phyloP scores from a whole-genome alignment of 2,797 vertebrate species.

The Darevskia nairensis region DNA sequence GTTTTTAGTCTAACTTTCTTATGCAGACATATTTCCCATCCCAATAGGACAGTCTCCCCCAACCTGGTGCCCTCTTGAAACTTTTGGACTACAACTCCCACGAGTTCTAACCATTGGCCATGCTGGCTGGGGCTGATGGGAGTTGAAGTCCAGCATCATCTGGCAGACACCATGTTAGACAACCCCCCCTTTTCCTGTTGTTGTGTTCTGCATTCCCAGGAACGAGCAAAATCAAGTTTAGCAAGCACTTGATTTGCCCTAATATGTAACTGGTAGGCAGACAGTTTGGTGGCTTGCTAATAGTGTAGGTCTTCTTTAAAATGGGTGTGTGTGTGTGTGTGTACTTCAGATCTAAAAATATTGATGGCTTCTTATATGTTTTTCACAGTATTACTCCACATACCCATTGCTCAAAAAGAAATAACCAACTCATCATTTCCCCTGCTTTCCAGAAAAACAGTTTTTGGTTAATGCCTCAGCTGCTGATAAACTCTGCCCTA shows the following conservation, averaged over 20 bases:
- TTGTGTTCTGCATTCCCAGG: neutral
- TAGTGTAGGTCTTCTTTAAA: neutral
- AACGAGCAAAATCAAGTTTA: neutral
- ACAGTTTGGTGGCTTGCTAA: neutral
- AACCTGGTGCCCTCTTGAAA: too few species aligned
- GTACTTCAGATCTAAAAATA: neutral
- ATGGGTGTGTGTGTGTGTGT: neutral
- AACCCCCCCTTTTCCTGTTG: neutral
- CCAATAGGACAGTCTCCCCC: neutral
- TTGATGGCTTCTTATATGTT: neutral
- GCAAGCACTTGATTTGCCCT: neutral
- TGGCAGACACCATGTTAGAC: neutral
- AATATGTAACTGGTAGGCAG: neutral
- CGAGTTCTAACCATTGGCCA: too few species aligned
- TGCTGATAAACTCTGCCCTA: constrained; percentile 14
- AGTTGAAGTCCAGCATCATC: too few species aligned
- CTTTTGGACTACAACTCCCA: too few species aligned
- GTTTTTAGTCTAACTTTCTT: neutral
- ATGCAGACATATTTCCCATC: neutral
- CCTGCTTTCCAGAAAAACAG: neutral
- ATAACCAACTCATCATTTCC: neutral
- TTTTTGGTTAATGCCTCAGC: neutral
- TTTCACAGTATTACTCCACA: neutral
- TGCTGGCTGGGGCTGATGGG: too few species aligned
- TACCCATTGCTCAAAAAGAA: neutral